Evolutionary conservation across 2,888 invertebrate genomes (phyloP), one percentile per base, ranked within the genome.

Genomic region (Plebejus anna): DNA sequence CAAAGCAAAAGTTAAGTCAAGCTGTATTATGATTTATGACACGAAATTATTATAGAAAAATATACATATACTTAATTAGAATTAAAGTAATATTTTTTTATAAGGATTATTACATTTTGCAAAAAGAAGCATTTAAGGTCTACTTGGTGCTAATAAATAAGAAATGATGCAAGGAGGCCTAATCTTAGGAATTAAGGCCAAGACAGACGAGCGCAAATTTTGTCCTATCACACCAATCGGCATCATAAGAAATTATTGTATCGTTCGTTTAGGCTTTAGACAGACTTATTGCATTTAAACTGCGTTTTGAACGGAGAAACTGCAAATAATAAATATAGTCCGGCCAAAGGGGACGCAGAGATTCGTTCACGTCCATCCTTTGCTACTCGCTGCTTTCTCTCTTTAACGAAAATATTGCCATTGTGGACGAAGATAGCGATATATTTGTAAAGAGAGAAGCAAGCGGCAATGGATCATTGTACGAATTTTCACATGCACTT

Each of bases 171-270:
- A 66, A 66, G 66, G 36, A 66, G 66, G 66, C 66, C 32, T 66
- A 66, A 61, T 61, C 28, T 61, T 61, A 66, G 32, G 32, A 66
- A 66, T 66, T 5, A 66, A 32, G 32, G 32, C 66, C 66, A 66
- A 66, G 66, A 66, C 66, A 66, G 66, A 66, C 66, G 66, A 66
- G 66, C 66, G 66, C 13, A 66, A 66, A 32, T 59, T 22, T 59
- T 36, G 4, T 28, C 28, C 11, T 28, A 22, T 7, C 28, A 22
- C 22, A 22, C 59, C 59, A 22, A 22, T 22, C 22, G 59, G 22
- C 61, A 28, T 32, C 16, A 16, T 55, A 55, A 55, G 61, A 66
- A 66, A 28, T 32, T 61, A 16, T 55, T 55, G 16, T 61, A 28
- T 22, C 66, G 66, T 66, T 66, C 32, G 32, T 66, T 9, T 32